Evolutionary conservation across 2,888 invertebrate species (phyloP).

Genomic region (Habroteleia sp.): DNA sequence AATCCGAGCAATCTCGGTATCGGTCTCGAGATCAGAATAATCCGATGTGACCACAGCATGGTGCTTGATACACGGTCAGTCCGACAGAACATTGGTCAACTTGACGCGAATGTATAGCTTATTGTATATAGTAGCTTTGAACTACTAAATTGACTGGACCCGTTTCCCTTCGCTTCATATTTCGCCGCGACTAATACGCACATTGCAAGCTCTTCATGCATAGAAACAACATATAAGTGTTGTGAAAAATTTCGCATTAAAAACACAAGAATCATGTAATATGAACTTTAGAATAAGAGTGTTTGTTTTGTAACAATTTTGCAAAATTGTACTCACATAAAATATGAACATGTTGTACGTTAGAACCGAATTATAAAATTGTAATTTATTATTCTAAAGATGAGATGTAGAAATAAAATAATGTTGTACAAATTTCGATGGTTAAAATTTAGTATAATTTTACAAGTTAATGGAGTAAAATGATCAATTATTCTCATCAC

Average conservation of each 20-base stretch:
- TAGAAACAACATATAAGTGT: slow-evolving; percentile 31
- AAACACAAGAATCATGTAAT: too few relatives aligned
- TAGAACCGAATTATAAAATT: too few relatives aligned
- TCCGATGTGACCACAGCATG: slow-evolving; percentile 73
- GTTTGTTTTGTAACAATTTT: too few relatives aligned
- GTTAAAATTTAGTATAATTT: too few relatives aligned
- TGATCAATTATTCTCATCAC: background rate
- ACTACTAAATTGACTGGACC: slow-evolving; percentile 58
- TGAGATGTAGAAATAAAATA: too few relatives aligned
- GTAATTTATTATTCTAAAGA: too few relatives aligned
- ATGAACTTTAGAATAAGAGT: too few relatives aligned
- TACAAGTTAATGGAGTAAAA: too few relatives aligned
- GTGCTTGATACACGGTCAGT: slow-evolving; percentile 73
- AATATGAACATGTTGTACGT: too few relatives aligned
- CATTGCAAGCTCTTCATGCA: slow-evolving; percentile 24
- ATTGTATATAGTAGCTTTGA: slow-evolving; percentile 69
- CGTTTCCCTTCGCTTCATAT: slow-evolving; percentile 28
- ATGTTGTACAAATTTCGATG: too few relatives aligned
- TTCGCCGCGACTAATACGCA: slow-evolving; percentile 32
- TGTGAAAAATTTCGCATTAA: slow-evolving; percentile 15
- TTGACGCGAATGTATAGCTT: slow-evolving; percentile 73
- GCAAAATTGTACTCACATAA: too few relatives aligned
- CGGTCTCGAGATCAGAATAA: slow-evolving; percentile 69
- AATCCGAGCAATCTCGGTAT: slow-evolving; percentile 57
- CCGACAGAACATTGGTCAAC: slow-evolving; percentile 74